Percentiles rank a stretch among this genome's conserved stretches.
These are phyloP conservation scores for Rhaphigaster nebulosa DNA, from an alignment of 2,888 invertebrate genomes.

Conservation along the genomic window DNA sequence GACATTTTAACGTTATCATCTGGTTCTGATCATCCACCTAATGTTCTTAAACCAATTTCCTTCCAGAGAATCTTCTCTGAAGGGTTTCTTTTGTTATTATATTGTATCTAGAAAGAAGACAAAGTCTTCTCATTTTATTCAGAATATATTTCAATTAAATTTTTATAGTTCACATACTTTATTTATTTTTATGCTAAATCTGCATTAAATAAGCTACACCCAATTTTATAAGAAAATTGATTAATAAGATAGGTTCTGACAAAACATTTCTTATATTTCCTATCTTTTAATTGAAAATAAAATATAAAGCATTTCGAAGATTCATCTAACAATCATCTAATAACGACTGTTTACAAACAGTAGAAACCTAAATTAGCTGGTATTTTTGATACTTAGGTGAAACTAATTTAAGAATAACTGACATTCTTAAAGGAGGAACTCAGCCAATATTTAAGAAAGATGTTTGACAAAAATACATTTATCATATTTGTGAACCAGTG, in stretches of 20 bases:
- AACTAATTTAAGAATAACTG: not conserved
- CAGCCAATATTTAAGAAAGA: not conserved
- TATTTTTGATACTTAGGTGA: not conserved
- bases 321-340: not conserved
- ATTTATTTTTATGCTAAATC: no score
- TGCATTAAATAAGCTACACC: no score
- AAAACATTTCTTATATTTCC: no score
- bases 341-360: not conserved
- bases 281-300: no score
- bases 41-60: not conserved
- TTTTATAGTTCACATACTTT: not conserved
- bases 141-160: not conserved
- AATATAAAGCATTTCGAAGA: no score
- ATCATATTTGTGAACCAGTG: not conserved
- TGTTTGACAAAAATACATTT: not conserved
- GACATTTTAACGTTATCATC: not conserved
- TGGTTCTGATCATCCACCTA: not conserved
- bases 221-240: no score
- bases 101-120: not conserved
- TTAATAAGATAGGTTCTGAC: no score
- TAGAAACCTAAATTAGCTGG: not conserved
- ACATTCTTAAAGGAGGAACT: not conserved
- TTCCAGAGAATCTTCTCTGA: not conserved
- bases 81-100: slow-evolving; percentile 5
- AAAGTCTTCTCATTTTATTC: not conserved